phyloP scores from a whole-genome alignment of 2,113 vertebrate species.

The Dromiciops gliroides region DNA sequence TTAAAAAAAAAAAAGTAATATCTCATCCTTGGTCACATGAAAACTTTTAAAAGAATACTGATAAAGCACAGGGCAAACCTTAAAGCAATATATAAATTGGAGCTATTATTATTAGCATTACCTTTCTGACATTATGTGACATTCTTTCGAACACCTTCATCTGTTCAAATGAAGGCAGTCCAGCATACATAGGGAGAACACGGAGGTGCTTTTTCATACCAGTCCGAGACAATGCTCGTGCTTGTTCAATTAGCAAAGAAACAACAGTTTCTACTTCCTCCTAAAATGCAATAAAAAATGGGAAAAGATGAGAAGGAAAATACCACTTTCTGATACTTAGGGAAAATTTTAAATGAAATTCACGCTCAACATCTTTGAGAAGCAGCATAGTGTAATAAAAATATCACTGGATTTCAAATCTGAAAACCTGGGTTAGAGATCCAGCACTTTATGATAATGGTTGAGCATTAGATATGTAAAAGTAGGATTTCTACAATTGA shows the following conservation, averaged over 20 bases:
- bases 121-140: conserved; percentile 93
- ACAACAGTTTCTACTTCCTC: conserved; percentile 97
- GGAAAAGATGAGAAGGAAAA: background rate
- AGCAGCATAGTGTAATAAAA: background rate
- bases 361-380: background rate
- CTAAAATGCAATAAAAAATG: conserved; percentile 78
- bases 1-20: background rate
- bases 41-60: background rate
- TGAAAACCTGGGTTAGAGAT: background rate
- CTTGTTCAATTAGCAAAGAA: conserved; percentile 94
- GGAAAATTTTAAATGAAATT: background rate
- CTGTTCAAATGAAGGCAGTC: conserved; percentile 94
- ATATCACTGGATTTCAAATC: background rate
- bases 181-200: conserved; percentile 97
- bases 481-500: background rate
- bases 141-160: conserved; percentile 96
- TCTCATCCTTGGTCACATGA: background rate
- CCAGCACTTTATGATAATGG: background rate
- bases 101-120: conserved; percentile 69
- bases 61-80: background rate
- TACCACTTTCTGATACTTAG: background rate
- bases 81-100: background rate
- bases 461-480: background rate
- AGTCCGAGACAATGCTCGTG: conserved; percentile 90
- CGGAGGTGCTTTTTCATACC: conserved; percentile 97